phyloP scores from a whole-genome alignment of 2,888 invertebrate genomes.

The Cistogaster globosa region DNA sequence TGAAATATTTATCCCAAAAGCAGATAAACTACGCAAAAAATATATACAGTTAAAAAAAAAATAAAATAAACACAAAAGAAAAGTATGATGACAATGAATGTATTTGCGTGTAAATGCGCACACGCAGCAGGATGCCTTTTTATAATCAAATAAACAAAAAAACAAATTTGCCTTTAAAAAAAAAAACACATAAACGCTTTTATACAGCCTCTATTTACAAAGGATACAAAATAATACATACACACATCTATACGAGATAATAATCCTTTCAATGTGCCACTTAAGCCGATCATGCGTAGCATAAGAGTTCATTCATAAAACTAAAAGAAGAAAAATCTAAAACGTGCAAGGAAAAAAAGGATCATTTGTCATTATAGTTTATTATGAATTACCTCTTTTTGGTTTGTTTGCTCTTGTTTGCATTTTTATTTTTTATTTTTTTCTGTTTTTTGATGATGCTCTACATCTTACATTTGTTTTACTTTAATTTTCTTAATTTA shows the following conservation, averaged over 20 bases:
- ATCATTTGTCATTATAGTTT: constrained; percentile 50
- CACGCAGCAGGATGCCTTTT: constrained; percentile 75
- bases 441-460: constrained; percentile 33
- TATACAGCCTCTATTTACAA: constrained; percentile 64
- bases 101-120: constrained; percentile 73
- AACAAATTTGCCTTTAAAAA: constrained; percentile 63
- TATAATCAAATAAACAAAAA: constrained; percentile 40
- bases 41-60: constrained; percentile 6
- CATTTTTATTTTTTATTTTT: background rate
- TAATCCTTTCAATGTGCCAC: constrained; percentile 83
- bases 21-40: constrained; percentile 72
- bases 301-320: constrained; percentile 72
- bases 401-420: constrained; percentile 57
- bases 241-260: constrained; percentile 71
- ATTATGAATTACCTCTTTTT: constrained; percentile 55
- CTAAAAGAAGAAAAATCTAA: background rate
- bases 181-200: constrained; percentile 53
- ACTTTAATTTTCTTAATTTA: constrained; percentile 66
- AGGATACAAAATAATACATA: constrained; percentile 27
- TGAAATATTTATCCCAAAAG: constrained; percentile 66
- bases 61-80: constrained; percentile 11
- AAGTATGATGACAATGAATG: constrained; percentile 60
- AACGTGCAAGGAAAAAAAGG: constrained; percentile 16
- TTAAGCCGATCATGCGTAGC: constrained; percentile 82
- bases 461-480: constrained; percentile 27